Conservation (phyloP, 2,113 vertebrate genomes). For the Nerophis lumbriciformis region DNA sequence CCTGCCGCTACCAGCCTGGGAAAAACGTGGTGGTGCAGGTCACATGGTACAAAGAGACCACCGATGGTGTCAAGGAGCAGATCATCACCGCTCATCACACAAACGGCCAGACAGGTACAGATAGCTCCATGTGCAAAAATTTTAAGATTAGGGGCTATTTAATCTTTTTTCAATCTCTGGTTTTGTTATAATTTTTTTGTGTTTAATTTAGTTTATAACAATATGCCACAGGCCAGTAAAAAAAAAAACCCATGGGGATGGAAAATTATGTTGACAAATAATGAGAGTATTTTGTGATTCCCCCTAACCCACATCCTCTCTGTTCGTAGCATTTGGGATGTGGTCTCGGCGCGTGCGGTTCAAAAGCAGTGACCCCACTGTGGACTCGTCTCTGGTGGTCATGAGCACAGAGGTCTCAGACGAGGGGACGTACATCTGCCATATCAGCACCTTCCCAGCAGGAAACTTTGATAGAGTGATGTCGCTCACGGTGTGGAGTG, state of each 20-base stretch:
- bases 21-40: slow-evolving; percentile 55
- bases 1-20: slow-evolving; percentile 44
- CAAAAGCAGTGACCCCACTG: slow-evolving; percentile 41
- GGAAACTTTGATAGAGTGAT: slow-evolving; percentile 59
- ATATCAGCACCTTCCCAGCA: slow-evolving; percentile 54
- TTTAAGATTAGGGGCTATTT: too few species aligned
- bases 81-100: slow-evolving; percentile 55
- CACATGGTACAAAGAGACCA: slow-evolving; percentile 51
- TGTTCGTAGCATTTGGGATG: slow-evolving; percentile 39
- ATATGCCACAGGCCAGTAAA: too few species aligned
- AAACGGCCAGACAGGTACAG: slow-evolving; percentile 58
- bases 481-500: slow-evolving; percentile 65
- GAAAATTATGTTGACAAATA: too few species aligned
- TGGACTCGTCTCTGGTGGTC: slow-evolving; percentile 62
- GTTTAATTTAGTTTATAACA: too few species aligned
- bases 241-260: too few species aligned
- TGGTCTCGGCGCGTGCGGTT: slow-evolving; percentile 56
- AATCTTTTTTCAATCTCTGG: too few species aligned
- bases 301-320: not conserved
- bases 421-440: slow-evolving; percentile 63
- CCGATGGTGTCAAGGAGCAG: slow-evolving; percentile 44
- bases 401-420: slow-evolving; percentile 51
- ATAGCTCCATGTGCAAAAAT: too few species aligned
- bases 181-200: too few species aligned
- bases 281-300: too few species aligned